phyloP scores from a whole-genome alignment of 2,797 vertebrate species.

The Agapornis canus region DNA sequence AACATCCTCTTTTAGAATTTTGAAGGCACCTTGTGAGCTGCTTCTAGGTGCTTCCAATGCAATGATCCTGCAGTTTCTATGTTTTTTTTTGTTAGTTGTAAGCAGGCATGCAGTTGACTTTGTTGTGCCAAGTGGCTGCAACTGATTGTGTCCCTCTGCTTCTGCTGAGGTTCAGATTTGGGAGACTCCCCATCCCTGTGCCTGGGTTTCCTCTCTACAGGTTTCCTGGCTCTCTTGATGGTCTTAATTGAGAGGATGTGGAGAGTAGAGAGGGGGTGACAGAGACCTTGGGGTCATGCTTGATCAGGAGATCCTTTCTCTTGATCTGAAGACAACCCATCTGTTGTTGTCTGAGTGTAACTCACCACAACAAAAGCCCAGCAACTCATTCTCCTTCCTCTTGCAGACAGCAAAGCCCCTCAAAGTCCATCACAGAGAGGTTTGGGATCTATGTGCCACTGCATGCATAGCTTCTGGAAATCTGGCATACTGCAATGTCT shows the following conservation, averaged over 20 bases:
- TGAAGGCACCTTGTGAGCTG: not conserved
- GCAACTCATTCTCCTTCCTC: fast-evolving
- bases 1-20: not conserved
- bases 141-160: fast-evolving
- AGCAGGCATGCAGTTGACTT: not conserved
- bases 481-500: not conserved
- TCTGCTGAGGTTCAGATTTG: not conserved
- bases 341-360: fast-evolving
- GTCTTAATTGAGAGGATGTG: not conserved
- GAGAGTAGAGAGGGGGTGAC: fast-evolving
- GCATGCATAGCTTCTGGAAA: not conserved
- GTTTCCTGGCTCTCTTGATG: not conserved
- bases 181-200: not conserved
- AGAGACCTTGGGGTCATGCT: not conserved
- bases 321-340: not conserved
- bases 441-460: not conserved
- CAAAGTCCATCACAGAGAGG: not conserved
- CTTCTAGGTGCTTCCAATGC: not conserved
- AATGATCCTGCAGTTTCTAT: not conserved
- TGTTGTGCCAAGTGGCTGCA: not conserved
- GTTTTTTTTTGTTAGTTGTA: not conserved
- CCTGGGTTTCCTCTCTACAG: not conserved
- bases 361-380: fast-evolving
- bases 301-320: not conserved
- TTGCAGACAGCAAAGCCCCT: not conserved